Percentiles rank a stretch among this genome's conserved stretches.
Conservation (phyloP, 2,888 invertebrate species). For the Synergus itoensis region DNA sequence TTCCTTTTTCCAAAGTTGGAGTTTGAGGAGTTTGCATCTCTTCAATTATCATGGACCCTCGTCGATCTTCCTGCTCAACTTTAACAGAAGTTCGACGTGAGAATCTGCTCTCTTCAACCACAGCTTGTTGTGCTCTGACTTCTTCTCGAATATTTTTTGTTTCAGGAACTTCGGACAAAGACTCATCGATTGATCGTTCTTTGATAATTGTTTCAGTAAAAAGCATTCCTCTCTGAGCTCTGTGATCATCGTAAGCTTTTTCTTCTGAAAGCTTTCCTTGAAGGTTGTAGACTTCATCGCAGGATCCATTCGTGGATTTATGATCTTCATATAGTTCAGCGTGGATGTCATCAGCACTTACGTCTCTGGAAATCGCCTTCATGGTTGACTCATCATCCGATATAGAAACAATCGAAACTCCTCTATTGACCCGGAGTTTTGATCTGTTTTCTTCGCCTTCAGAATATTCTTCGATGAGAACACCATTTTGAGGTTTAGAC, state of each 20-base stretch:
- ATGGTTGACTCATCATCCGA: conserved; percentile 83
- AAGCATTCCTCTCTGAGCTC: conserved; percentile 59
- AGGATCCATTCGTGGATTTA: conserved; percentile 59
- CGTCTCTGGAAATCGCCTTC: conserved; percentile 81
- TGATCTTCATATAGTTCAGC: conserved; percentile 60
- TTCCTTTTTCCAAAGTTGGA: background rate
- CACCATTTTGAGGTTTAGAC: conserved; percentile 69
- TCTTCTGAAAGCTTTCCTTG: conserved; percentile 60
- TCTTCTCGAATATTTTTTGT: conserved; percentile 4
- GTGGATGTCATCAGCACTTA: conserved; percentile 81
- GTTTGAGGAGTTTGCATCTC: background rate
- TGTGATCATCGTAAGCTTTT: conserved; percentile 59
- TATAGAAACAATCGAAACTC: conserved; percentile 84
- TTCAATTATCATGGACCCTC: conserved; percentile 8
- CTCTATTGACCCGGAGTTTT: conserved; percentile 78
- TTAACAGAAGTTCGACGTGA: conserved; percentile 47
- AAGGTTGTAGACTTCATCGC: conserved; percentile 60
- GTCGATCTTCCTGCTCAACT: conserved; percentile 17
- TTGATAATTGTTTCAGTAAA: conserved; percentile 73
- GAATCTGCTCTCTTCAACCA: conserved; percentile 45
- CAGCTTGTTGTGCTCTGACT: conserved; percentile 44
- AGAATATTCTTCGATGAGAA: conserved; percentile 76
- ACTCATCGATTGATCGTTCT: conserved; percentile 80
- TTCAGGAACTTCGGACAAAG: conserved; percentile 72
- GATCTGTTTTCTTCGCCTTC: conserved; percentile 77